Conservation (phyloP, 1,140 invertebrate species). For the Nebria ingens region DNA sequence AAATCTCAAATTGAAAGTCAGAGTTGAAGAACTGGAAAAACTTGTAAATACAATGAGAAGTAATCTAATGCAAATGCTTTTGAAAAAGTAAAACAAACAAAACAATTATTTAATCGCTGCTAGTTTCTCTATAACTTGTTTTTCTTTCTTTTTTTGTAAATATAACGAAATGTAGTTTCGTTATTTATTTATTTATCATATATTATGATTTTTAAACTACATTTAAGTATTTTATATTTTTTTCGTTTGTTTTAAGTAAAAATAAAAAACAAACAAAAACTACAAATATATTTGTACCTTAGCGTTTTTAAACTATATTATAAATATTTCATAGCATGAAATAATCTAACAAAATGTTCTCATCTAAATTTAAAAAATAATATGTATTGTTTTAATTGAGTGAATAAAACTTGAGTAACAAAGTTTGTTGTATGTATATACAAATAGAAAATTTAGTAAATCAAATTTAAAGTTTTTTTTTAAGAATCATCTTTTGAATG, state of each 20-base stretch:
- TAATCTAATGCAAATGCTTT: slow-evolving; percentile 30
- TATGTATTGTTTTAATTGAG: not conserved
- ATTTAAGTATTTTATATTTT: too few species aligned
- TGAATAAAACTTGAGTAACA: too few species aligned
- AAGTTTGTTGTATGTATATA: too few species aligned
- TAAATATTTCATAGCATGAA: not conserved
- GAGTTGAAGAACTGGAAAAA: slow-evolving; percentile 30
- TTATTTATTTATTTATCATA: not conserved
- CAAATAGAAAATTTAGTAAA: too few species aligned
- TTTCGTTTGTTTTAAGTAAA: too few species aligned
- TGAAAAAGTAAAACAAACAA: slow-evolving; percentile 22
- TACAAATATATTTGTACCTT: not conserved
- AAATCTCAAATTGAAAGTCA: slow-evolving; percentile 29
- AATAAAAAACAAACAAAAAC: too few species aligned
- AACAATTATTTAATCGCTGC: not conserved
- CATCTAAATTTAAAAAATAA: not conserved
- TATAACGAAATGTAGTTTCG: too few species aligned
- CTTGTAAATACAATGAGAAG: slow-evolving; percentile 28
- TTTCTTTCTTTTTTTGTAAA: too few species aligned
- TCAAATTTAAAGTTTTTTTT: too few species aligned
- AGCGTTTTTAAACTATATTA: not conserved
- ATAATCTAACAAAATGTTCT: not conserved
- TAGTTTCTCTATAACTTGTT: not conserved
- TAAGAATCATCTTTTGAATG: too few species aligned
- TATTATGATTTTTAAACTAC: slow-evolving; percentile 7